Evolutionary conservation across 2,113 vertebrate species (phyloP), one percentile per base, ranked within the genome.

Genomic region (Nothoprocta perdicaria): DNA sequence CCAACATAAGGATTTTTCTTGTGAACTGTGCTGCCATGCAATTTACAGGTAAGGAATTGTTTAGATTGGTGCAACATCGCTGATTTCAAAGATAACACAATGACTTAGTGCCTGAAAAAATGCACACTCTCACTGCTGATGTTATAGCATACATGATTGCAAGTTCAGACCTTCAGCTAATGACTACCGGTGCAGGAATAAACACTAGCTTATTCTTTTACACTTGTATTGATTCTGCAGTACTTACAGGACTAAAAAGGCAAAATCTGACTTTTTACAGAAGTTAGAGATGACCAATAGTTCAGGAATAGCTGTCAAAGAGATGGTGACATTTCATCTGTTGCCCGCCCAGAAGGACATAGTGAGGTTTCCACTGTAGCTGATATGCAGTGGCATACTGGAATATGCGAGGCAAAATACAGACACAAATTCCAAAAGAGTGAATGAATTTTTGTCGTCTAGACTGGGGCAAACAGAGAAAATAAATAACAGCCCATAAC

Each of bases 21-120:
- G 31, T 79, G 58, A 75, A 46, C 48, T 90, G 2, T 7, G 45
- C 86, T 92, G 67, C 67, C 65, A 84, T 90, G 75, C 78, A 58
- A 77, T 23, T 15, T 90, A 46, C 60, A 79, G 78, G 89, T 89
- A 74, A 89, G 67, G 86, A 84, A 62, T 92, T 92, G 60, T 52
- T 89, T 86, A 80, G 33, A 55, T 46, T 23, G 0, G 0, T 79
- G 71, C 48, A 84, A 69, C 43, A 81, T 55, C 69, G 55, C 69
- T 53, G 67, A 76, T 60, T 55, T 52, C 63, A 67, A 82, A 77
- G 10, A 43, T 74, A 74, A 89, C 40, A 86, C 62, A 79, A 79
- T 12, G 13, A 62, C 38, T 73, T 10, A 5, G 55, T 15, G 58
- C 35, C 27, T 40, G 21, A 41, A 65, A 19, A 90, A 89, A 71